Evolutionary conservation across 2,113 vertebrate genomes (phyloP).

Genomic region (Cyprinus carpio): DNA sequence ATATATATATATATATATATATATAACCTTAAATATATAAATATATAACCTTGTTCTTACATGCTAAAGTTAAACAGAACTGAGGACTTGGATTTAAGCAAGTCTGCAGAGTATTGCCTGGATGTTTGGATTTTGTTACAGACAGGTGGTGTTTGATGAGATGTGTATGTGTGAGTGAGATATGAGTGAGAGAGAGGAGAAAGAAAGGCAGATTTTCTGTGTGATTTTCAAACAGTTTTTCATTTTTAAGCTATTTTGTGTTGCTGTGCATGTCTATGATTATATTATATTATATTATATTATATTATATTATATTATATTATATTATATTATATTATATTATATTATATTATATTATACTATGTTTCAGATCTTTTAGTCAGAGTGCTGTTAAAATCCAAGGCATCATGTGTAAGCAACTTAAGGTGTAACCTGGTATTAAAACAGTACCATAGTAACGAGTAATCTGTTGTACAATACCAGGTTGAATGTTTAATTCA

Average conservation of each 20-base stretch:
- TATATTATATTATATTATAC: not conserved
- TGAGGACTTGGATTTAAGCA: not conserved
- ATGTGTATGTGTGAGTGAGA: slow-evolving; percentile 8
- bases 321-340: not conserved
- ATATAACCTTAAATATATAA: no score
- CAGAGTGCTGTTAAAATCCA: not conserved
- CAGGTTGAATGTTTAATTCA: not conserved
- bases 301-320: not conserved
- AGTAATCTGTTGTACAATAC: not conserved
- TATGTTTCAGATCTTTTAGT: not conserved
- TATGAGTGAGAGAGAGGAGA: slow-evolving; percentile 34
- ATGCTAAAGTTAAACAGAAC: not conserved
- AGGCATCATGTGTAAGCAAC: not conserved
- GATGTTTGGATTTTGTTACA: slow-evolving; percentile 11
- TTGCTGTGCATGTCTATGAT: not conserved
- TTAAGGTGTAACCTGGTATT: not conserved
- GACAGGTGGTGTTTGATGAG: slow-evolving; percentile 31
- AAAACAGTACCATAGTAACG: not conserved
- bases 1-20: no score
- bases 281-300: not conserved
- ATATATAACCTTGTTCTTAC: not conserved
- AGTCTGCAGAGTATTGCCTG: not conserved
- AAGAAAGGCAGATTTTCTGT: not conserved
- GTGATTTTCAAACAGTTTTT: not conserved
- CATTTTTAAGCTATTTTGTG: not conserved